These are phyloP conservation scores for Notodonta ziczac DNA, from an alignment of 2,888 invertebrate species.

Conservation along the genomic window DNA sequence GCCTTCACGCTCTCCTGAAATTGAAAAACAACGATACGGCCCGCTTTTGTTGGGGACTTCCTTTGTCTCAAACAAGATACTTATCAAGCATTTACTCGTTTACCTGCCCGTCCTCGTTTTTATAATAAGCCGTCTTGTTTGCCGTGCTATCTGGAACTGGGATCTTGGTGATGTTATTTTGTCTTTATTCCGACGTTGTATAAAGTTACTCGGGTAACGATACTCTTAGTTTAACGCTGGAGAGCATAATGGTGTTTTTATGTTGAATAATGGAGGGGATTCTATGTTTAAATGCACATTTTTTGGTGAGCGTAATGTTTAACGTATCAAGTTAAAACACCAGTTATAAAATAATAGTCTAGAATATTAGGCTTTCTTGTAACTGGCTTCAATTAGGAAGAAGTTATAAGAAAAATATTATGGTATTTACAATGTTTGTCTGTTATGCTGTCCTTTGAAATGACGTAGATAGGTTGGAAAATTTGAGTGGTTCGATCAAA, in stretches of 20 bases:
- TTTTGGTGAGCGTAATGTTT: neutral
- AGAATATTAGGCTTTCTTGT: neutral
- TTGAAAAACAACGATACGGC: conserved; percentile 72
- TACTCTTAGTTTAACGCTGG: conserved; percentile 27
- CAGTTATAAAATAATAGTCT: too few species aligned
- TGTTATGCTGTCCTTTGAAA: too few species aligned
- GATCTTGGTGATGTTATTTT: conserved; percentile 39
- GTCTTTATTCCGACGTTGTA: conserved; percentile 35
- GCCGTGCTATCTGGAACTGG: conserved; percentile 35
- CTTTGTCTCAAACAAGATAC: conserved; percentile 79
- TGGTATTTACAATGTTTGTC: too few species aligned
- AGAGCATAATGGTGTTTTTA: conserved; percentile 8
- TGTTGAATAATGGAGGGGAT: conserved; percentile 1
- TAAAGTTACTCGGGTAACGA: conserved; percentile 40
- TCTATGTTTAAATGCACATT: conserved; percentile 2
- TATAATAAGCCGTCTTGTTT: conserved; percentile 60
- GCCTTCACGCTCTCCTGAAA: conserved; percentile 47
- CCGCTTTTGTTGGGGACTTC: conserved; percentile 64
- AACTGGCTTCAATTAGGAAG: neutral
- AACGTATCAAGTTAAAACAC: neutral
- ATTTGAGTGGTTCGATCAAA: too few species aligned
- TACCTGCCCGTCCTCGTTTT: conserved; percentile 67
- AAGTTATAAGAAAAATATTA: too few species aligned
- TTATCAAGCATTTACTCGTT: conserved; percentile 77
- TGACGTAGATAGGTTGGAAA: too few species aligned